These are phyloP conservation scores for Chymomyza procnemis DNA, from an alignment of 2,888 invertebrate genomes.

Conservation along the genomic window DNA sequence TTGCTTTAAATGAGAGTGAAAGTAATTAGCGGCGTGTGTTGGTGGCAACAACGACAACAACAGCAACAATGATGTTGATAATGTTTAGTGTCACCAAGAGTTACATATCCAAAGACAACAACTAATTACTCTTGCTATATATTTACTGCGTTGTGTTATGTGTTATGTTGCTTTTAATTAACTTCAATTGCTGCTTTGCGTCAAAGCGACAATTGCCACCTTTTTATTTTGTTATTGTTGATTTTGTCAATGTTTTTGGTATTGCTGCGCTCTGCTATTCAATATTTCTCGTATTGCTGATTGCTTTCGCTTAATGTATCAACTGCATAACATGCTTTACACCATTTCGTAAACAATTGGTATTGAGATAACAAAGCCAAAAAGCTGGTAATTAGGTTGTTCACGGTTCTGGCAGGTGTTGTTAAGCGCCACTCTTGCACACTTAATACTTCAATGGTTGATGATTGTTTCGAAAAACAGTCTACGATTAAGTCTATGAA, in stretches of 20 bases:
- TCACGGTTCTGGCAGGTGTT: too few relatives aligned
- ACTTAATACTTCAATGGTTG: too few relatives aligned
- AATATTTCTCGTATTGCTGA: constrained; percentile 22
- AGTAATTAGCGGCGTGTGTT: constrained; percentile 55
- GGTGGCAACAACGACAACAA: constrained; percentile 20
- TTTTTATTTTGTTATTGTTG: background rate
- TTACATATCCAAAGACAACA: constrained; percentile 38
- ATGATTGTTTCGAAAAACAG: too few relatives aligned
- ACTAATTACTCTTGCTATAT: constrained; percentile 44
- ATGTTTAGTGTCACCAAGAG: constrained; percentile 48
- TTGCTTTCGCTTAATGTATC: constrained; percentile 37
- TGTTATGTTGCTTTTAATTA: constrained; percentile 1
- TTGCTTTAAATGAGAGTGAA: constrained; percentile 37
- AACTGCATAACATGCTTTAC: constrained; percentile 46
- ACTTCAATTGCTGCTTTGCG: constrained; percentile 5
- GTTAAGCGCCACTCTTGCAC: too few relatives aligned
- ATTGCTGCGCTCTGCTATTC: background rate
- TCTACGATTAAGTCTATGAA: too few relatives aligned
- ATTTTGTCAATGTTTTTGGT: background rate
- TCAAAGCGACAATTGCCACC: background rate
- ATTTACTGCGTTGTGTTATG: background rate
- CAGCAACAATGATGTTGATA: background rate
- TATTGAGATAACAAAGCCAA: too few relatives aligned
- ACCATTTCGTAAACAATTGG: constrained; percentile 30
- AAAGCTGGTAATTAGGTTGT: too few relatives aligned